These are phyloP conservation scores for Arremon brunneinucha DNA, from an alignment of 2,797 vertebrate genomes.

Conservation along the genomic window DNA sequence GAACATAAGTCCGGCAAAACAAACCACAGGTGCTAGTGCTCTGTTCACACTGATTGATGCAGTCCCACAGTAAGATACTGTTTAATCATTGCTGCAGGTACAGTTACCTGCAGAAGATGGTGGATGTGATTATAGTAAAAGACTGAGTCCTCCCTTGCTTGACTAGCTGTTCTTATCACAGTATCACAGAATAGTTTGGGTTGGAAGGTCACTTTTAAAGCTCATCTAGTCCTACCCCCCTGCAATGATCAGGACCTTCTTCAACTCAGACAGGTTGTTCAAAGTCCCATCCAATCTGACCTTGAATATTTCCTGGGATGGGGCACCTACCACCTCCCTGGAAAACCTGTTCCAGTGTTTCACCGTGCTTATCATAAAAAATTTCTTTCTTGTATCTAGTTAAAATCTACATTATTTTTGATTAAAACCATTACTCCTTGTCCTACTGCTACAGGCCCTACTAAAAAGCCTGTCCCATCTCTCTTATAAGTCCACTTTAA, in stretches of 20 bases:
- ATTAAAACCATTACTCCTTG: not conserved
- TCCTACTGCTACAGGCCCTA: not conserved
- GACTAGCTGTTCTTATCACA: not conserved
- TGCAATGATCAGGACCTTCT: not conserved
- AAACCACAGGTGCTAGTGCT: not conserved
- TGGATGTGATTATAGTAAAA: not conserved
- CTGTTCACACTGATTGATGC: not conserved
- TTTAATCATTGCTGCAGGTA: not conserved
- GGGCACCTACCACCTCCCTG: not conserved
- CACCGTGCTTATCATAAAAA: not conserved
- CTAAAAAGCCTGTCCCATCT: not conserved
- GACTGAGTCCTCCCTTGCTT: not conserved
- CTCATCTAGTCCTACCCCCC: not conserved
- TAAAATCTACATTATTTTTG: not conserved
- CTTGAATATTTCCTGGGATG: not conserved
- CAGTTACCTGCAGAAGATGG: not conserved
- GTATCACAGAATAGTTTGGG: not conserved
- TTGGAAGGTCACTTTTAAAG: not conserved
- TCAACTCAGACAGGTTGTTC: not conserved
- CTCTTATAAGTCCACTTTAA: not conserved
- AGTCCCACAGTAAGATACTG: not conserved
- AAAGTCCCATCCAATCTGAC: not conserved
- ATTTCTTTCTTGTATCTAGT: not conserved
- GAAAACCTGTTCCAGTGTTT: not conserved
- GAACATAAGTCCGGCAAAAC: not conserved